These are phyloP conservation scores for Isotomurus palustris DNA, from an alignment of 2,888 invertebrate species.

Conservation along the genomic window DNA sequence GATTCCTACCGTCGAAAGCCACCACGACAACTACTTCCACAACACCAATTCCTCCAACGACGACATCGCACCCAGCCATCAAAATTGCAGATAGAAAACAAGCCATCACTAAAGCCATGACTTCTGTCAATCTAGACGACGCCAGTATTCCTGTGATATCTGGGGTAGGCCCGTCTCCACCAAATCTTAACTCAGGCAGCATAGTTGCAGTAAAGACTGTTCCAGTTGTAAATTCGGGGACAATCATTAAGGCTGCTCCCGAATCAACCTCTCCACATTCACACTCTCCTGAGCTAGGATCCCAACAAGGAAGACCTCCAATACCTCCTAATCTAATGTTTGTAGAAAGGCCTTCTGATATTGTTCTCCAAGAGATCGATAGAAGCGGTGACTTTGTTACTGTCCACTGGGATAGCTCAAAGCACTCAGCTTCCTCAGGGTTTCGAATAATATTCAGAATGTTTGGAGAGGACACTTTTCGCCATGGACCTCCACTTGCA, in stretches of 20 bases:
- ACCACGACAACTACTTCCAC: too few species aligned
- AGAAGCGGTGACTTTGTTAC: constrained; percentile 70
- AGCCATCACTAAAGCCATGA: constrained; percentile 2
- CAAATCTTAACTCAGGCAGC: constrained; percentile 10
- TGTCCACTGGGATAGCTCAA: constrained; percentile 87
- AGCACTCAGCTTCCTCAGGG: constrained; percentile 65
- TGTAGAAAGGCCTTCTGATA: constrained; percentile 50
- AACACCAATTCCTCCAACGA: too few species aligned
- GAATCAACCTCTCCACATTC: constrained; percentile 52
- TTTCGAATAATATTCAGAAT: constrained; percentile 83
- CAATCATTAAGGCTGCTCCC: too few species aligned
- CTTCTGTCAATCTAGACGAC: constrained; percentile 41
- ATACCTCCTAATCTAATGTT: constrained; percentile 41
- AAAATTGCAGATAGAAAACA: not conserved
- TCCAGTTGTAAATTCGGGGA: too few species aligned
- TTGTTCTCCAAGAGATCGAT: constrained; percentile 78
- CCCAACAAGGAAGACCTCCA: constrained; percentile 57
- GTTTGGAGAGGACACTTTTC: constrained; percentile 84
- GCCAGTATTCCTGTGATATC: constrained; percentile 45
- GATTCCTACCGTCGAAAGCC: too few species aligned
- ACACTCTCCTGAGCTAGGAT: constrained; percentile 68
- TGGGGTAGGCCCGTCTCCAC: constrained; percentile 43
- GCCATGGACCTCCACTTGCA: constrained; percentile 83
- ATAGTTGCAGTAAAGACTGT: constrained; percentile 14
- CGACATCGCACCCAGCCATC: too few species aligned